Conservation (phyloP, 2,888 invertebrate genomes). For the Phania funesta region DNA sequence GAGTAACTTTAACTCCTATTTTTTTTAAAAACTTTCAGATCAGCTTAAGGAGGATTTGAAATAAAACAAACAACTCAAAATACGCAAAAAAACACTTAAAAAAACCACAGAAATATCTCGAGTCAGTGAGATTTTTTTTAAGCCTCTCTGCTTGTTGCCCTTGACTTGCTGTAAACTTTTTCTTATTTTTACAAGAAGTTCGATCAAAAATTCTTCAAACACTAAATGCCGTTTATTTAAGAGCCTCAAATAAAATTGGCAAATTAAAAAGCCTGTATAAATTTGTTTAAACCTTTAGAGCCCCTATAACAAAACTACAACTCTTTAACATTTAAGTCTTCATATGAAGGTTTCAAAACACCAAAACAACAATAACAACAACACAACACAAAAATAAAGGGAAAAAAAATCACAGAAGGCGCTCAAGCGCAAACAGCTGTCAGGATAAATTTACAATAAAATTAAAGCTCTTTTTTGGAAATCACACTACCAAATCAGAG, state of each 20-base stretch:
- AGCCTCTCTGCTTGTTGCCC: no score
- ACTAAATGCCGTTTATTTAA: background rate
- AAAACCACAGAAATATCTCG: no score
- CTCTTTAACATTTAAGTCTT: background rate
- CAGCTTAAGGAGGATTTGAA: no score
- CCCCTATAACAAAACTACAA: constrained; percentile 21
- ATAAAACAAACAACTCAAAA: no score
- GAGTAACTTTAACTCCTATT: no score
- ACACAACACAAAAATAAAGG: no score
- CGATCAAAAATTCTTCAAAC: no score
- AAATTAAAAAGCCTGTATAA: constrained; percentile 40
- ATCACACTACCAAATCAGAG: constrained; percentile 31
- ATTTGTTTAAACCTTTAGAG: background rate
- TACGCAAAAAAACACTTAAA: no score
- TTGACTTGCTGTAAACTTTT: no score
- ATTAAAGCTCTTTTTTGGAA: constrained; percentile 54
- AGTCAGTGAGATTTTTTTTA: no score
- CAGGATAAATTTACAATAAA: constrained; percentile 67
- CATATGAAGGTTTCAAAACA: constrained; percentile 8
- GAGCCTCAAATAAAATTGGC: background rate
- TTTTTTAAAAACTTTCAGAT: no score
- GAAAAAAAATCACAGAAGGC: constrained; percentile 65
- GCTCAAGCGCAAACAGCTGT: constrained; percentile 71
- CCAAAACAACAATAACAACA: constrained; percentile 3
- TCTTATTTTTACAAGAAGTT: no score